These are phyloP conservation scores for Alsophila aescularia DNA, from an alignment of 2,888 invertebrate species.

Conservation along the genomic window DNA sequence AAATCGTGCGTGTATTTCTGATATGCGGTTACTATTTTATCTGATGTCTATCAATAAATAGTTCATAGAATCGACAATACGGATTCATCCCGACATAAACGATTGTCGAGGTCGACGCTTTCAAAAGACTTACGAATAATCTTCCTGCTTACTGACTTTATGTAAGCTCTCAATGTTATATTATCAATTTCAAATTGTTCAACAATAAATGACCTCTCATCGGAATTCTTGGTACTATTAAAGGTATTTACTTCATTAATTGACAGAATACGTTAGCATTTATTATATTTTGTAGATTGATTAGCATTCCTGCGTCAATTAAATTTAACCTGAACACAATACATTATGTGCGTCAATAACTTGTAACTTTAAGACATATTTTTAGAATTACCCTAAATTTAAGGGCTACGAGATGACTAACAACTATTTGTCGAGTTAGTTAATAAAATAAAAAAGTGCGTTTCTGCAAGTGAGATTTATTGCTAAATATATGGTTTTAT, in stretches of 20 bases:
- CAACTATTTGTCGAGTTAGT: constrained; percentile 33
- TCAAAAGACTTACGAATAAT: constrained; percentile 34
- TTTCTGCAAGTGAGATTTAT: constrained; percentile 1
- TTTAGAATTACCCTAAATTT: neutral
- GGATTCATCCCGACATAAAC: constrained; percentile 27
- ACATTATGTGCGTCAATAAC: neutral
- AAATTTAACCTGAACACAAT: neutral
- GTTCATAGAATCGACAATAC: constrained; percentile 34
- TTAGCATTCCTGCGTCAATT: neutral
- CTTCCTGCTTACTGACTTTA: constrained; percentile 43
- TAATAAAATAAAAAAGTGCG: constrained; percentile 26
- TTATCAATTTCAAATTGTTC: constrained; percentile 48
- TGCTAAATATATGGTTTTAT: neutral
- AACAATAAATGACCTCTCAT: constrained; percentile 66
- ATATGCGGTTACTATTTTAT: constrained; percentile 24
- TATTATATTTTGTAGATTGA: constrained; percentile 21
- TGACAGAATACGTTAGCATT: constrained; percentile 50
- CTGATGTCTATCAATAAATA: constrained; percentile 28
- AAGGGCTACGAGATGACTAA: constrained; percentile 2
- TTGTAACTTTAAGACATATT: neutral
- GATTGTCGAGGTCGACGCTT: constrained; percentile 33
- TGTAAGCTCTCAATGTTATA: constrained; percentile 50
- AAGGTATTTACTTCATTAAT: constrained; percentile 39
- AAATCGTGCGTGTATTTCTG: constrained; percentile 20
- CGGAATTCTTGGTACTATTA: constrained; percentile 52